phyloP scores from a whole-genome alignment of 2,797 vertebrate species.

The Anableps anableps region DNA sequence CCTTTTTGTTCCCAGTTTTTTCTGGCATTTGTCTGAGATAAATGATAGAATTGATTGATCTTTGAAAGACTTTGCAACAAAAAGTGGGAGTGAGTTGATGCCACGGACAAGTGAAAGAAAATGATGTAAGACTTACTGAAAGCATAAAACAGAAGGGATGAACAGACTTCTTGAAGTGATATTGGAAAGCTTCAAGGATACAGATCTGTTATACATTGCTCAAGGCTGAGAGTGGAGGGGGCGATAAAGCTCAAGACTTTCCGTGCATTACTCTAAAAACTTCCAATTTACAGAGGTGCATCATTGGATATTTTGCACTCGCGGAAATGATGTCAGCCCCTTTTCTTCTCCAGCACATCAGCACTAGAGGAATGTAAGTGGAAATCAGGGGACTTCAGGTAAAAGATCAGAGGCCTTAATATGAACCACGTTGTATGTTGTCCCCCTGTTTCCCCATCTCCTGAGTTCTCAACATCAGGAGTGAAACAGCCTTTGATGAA shows the following conservation, averaged over 20 bases:
- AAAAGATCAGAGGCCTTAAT: conserved; percentile 74
- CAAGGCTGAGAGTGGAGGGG: conserved; percentile 5
- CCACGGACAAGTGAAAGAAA: conserved; percentile 19
- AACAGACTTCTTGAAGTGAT: conserved; percentile 7
- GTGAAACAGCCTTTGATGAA: conserved; percentile 72
- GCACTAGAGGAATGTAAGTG: conserved; percentile 68
- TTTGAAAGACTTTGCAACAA: conserved; percentile 32
- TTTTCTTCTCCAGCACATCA: conserved; percentile 46
- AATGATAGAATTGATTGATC: not conserved
- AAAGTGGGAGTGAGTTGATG: conserved; percentile 17
- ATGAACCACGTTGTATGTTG: conserved; percentile 68
- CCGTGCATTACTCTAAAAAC: conserved; percentile 29
- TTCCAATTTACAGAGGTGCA: conserved; percentile 41
- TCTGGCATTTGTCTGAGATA: not conserved
- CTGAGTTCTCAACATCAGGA: conserved; percentile 65
- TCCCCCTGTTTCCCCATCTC: conserved; percentile 61
- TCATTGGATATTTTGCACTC: conserved; percentile 37
- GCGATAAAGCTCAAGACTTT: conserved; percentile 22
- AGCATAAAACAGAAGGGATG: conserved; percentile 21
- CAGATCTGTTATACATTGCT: conserved; percentile 11
- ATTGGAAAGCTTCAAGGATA: conserved; percentile 7
- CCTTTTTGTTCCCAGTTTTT: not conserved
- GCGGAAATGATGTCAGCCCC: conserved; percentile 39
- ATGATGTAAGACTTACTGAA: conserved; percentile 24
- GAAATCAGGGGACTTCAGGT: conserved; percentile 70